phyloP scores from a whole-genome alignment of 2,113 vertebrate genomes.

The Taxidea taxus region DNA sequence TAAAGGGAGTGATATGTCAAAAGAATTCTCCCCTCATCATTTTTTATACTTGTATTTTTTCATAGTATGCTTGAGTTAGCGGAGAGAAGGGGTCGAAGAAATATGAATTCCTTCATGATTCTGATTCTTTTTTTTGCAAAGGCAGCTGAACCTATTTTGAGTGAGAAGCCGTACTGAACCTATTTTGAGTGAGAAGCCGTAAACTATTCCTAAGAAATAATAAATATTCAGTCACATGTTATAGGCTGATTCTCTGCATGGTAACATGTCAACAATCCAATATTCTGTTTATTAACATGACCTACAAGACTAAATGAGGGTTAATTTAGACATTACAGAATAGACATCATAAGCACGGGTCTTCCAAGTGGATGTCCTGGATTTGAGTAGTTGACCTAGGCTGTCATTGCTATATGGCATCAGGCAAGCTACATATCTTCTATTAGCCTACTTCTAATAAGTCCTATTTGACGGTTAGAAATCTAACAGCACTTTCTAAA shows the following conservation, averaged over 20 bases:
- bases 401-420: not conserved
- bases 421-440: not conserved
- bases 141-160: not conserved
- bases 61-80: not conserved
- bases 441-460: not conserved
- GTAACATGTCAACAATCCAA: not conserved
- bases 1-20: not conserved
- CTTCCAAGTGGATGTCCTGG: not conserved
- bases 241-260: not conserved
- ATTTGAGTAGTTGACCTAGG: not conserved
- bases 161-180: not conserved
- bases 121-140: not conserved
- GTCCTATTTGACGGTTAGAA: not conserved
- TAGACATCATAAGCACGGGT: rapidly evolving
- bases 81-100: not conserved
- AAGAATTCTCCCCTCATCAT: not conserved
- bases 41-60: not conserved
- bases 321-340: not conserved
- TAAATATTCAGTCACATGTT: not conserved
- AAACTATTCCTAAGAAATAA: not conserved
- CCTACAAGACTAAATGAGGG: not conserved
- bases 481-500: not conserved
- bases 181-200: not conserved
- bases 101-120: not conserved
- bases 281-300: not conserved